These are phyloP conservation scores for Enteromius trimaculatus DNA, from an alignment of 2,797 vertebrate genomes.

Conservation along the genomic window DNA sequence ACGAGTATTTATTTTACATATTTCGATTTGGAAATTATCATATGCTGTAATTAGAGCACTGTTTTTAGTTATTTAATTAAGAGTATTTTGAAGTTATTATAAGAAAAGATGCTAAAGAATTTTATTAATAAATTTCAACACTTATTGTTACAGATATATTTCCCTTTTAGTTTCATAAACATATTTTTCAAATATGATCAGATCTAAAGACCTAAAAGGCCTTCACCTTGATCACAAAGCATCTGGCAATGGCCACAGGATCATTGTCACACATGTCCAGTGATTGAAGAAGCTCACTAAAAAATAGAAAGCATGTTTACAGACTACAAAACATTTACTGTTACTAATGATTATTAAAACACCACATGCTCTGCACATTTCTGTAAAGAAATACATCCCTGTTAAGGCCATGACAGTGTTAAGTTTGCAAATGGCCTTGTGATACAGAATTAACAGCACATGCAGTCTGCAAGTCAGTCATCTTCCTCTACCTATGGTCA, in stretches of 20 bases:
- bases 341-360: background rate
- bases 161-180: background rate
- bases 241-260: slow-evolving; percentile 88
- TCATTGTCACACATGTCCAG: slow-evolving; percentile 87
- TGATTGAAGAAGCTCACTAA: slow-evolving; percentile 90
- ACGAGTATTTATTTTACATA: background rate
- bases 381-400: background rate
- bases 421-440: background rate
- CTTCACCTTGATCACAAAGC: slow-evolving; percentile 91
- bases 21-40: background rate
- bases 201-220: background rate
- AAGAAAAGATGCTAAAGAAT: background rate
- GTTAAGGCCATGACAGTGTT: background rate
- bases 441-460: background rate
- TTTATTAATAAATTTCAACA: background rate
- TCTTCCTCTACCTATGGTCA: background rate
- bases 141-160: background rate
- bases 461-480: slow-evolving; percentile 13
- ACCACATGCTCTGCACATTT: background rate
- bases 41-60: background rate
- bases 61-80: too few species aligned
- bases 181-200: background rate
- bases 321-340: background rate
- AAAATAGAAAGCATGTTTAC: background rate
- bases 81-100: background rate